These are phyloP conservation scores for Rhagoletis pomonella DNA, from an alignment of 1,140 invertebrate genomes.

Conservation along the genomic window DNA sequence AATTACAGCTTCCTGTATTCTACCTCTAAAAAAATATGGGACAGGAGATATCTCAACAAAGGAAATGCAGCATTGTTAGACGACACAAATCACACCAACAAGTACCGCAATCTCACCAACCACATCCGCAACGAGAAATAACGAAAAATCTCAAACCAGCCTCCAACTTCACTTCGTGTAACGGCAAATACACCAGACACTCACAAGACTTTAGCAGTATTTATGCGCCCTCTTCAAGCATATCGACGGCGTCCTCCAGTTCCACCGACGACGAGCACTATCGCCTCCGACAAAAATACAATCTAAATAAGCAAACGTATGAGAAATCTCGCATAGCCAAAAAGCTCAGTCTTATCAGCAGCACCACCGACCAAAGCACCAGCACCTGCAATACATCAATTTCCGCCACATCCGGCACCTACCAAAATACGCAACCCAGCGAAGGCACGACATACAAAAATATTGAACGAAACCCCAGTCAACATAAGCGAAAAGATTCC, in stretches of 20 bases:
- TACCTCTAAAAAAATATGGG: slow-evolving; percentile 69
- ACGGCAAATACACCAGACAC: slow-evolving; percentile 55
- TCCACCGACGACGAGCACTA: slow-evolving; percentile 63
- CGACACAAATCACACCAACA: slow-evolving; percentile 62
- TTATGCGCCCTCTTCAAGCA: slow-evolving; percentile 50
- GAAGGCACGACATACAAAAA: slow-evolving; percentile 53
- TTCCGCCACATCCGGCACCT: background rate
- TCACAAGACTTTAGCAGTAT: slow-evolving; percentile 47
- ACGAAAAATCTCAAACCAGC: slow-evolving; percentile 54
- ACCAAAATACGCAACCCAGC: slow-evolving; percentile 56
- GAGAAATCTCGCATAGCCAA: slow-evolving; percentile 64
- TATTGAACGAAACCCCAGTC: background rate
- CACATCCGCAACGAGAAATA: slow-evolving; percentile 56
- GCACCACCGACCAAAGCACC: slow-evolving; percentile 43
- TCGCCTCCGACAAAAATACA: slow-evolving; percentile 67
- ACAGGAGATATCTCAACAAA: slow-evolving; percentile 73
- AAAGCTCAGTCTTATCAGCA: slow-evolving; percentile 52
- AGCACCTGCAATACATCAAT: slow-evolving; percentile 12
- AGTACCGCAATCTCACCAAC: slow-evolving; percentile 57
- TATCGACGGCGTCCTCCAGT: slow-evolving; percentile 53
- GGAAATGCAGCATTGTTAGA: slow-evolving; percentile 60
- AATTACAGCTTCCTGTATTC: slow-evolving; percentile 69
- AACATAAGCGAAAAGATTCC: slow-evolving; percentile 57
- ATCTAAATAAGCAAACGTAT: slow-evolving; percentile 68
- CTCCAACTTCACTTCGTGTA: background rate